Evolutionary conservation across 2,113 vertebrate genomes (phyloP).

Genomic region (Etia nguti): DNA sequence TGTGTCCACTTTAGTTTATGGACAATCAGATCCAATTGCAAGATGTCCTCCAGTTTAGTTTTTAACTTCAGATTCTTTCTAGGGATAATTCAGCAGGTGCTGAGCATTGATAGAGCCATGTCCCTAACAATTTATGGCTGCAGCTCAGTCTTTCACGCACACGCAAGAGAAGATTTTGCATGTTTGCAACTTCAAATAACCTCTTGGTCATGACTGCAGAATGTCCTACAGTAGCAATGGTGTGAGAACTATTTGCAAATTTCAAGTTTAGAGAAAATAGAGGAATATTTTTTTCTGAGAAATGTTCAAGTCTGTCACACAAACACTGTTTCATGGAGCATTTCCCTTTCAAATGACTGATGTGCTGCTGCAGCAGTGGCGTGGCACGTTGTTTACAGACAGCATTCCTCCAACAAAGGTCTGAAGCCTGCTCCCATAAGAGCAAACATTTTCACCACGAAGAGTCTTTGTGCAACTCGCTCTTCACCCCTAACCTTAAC

Average conservation of each 20-base stretch:
- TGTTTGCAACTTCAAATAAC: neutral
- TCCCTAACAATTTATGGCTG: neutral
- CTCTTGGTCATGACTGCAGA: neutral
- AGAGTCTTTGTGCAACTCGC: neutral
- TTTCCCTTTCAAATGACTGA: neutral
- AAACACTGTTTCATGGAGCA: neutral
- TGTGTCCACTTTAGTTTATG: too few relatives aligned
- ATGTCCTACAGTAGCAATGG: neutral
- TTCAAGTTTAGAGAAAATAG: neutral
- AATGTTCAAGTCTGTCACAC: neutral
- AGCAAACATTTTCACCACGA: constrained; percentile 3
- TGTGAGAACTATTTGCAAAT: neutral
- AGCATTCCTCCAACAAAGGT: neutral
- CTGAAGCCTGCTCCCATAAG: neutral
- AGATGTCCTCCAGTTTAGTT: neutral
- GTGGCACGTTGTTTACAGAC: neutral
- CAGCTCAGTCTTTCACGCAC: neutral
- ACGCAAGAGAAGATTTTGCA: neutral
- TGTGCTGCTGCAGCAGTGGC: neutral
- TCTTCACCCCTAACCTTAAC: neutral
- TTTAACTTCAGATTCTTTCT: neutral
- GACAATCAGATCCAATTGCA: neutral
- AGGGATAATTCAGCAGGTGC: neutral
- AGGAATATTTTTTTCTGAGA: neutral
- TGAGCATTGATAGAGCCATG: neutral